Evolutionary conservation across 2,113 vertebrate species (phyloP), one percentile per base, ranked within the genome.

Genomic region (Marcusenius ussheri): DNA sequence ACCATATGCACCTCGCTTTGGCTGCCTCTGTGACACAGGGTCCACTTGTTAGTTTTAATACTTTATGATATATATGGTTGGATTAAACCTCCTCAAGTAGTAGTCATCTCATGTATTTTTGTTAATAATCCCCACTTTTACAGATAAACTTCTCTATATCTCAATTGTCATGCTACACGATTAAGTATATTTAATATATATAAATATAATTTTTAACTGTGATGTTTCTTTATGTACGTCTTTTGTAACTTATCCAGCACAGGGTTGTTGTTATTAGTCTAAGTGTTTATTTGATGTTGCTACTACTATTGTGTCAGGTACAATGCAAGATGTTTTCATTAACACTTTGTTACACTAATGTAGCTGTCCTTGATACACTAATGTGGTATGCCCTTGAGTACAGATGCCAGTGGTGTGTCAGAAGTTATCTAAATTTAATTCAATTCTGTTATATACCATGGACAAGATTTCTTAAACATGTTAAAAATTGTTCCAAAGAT

Each of bases 311-410:
- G 21, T 87, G 50, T 39, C 85, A 53, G 15, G 17, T 35, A 56
- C 85, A 87, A 53, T n/a, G 13, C 62, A 31, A 13, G n/a, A 27
- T 86, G 47, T 85, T 87, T 87, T 87, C 85, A 87, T 87, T 53
- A 87, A 56, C 21, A 53, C 45, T 45, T 84, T 84, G 83, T 84
- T 84, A 24, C 47, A 53, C 50, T 56, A 35, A 31, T 10, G n/a
- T 27, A 53, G n/a, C 11, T 85, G 31, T 1, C 31, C 31, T 35
- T 35, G 31, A 35, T 35, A 35, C 31, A 35, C 31, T 35, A 31
- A 27, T 19, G 85, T 53, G 85, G 46, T 87, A 19, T 35, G 27
- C 49, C 19, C 31, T 51, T 87, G 50, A 35, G 13, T 42, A 35
- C 31, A 53, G 85, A 50, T 87, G 27, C 45, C 39, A 6, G 47